These are phyloP conservation scores for Chelonus formosanus DNA, from an alignment of 2,888 invertebrate genomes.

Conservation along the genomic window DNA sequence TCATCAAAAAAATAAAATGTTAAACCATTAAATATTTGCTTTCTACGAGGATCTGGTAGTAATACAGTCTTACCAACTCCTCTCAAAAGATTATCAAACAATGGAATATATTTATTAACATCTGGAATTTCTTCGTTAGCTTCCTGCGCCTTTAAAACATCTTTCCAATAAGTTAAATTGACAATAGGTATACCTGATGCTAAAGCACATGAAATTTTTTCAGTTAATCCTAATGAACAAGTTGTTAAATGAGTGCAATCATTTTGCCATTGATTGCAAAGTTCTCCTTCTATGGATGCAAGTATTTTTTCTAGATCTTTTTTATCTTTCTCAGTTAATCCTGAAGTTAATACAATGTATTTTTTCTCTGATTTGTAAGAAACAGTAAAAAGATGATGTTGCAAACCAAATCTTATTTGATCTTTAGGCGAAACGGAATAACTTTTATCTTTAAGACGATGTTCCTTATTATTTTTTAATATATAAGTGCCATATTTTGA, in stretches of 20 bases:
- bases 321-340: conserved; percentile 8
- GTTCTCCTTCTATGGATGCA: conserved; percentile 1
- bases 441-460: conserved; percentile 1
- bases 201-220: conserved; percentile 26
- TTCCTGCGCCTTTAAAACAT: not conserved
- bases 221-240: conserved; percentile 19
- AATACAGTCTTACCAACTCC: not conserved
- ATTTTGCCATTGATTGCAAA: conserved; percentile 1
- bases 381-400: conserved; percentile 15
- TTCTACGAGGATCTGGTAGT: conserved; percentile 18
- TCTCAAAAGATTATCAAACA: conserved; percentile 17
- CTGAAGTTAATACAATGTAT: conserved; percentile 12
- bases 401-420: conserved; percentile 25
- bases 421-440: conserved; percentile 10
- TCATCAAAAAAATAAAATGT: conserved; percentile 20
- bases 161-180: conserved; percentile 24
- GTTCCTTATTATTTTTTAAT: not conserved
- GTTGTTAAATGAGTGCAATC: conserved; percentile 29
- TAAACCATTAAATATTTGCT: conserved; percentile 12
- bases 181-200: conserved; percentile 29
- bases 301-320: conserved; percentile 1
- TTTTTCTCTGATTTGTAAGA: not conserved
- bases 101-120: conserved; percentile 11
- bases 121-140: not conserved
- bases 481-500: conserved; percentile 32